Base-by-base conservation (phyloP, 2,888 invertebrate species). In the Hypolimnas misippus region DNA sequence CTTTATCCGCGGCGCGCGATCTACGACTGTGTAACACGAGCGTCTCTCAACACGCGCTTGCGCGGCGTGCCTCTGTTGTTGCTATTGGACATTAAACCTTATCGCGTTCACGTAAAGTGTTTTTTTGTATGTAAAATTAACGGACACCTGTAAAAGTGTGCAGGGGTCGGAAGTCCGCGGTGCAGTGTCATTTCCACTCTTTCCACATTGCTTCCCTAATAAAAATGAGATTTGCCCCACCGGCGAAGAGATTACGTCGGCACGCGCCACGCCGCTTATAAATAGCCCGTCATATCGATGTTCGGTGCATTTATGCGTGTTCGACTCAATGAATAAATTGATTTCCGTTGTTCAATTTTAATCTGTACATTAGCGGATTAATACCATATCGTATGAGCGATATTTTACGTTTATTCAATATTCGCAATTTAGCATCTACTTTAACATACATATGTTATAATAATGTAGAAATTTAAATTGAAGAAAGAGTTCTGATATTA, bases 151-250 rank as follows among this genome's bases (percentile, higher is more conserved):
- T 89, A 82, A 79, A 83, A 78, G 77, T 80, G 78, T 75, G 79
- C 78, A 69, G 74, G 83, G 86, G 84, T 87, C 85, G 89, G 89
- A 89, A 89, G 88, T 87, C 82, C 81, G 82, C 82, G 86, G 84
- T 90, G 90, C 91, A 91, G 84, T 88, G 90, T 90, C 89, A 89
- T 88, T 90, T 87, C 88, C 86, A 88, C 88, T 86, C 81, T 81
- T 83, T 83, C 85, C 85, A 87, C 87, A 81, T 84, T 82, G 83
- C 84, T 87, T 84, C 86, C 81, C 84, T 84, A 86, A 87, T 89
- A 89, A 87, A 87, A 89, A 87, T 84, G 84, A 83, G 87, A 89
- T 89, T 89, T 84, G 82, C 77, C 81, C 71, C 70, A 35, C 46
- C 35, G 69, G 67, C 66, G 71, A 58, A 65, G 63, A 70, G 71